Evolutionary conservation across 2,888 invertebrate genomes (phyloP), one percentile per base, ranked within the genome.

Genomic region (Melitaea athalia): DNA sequence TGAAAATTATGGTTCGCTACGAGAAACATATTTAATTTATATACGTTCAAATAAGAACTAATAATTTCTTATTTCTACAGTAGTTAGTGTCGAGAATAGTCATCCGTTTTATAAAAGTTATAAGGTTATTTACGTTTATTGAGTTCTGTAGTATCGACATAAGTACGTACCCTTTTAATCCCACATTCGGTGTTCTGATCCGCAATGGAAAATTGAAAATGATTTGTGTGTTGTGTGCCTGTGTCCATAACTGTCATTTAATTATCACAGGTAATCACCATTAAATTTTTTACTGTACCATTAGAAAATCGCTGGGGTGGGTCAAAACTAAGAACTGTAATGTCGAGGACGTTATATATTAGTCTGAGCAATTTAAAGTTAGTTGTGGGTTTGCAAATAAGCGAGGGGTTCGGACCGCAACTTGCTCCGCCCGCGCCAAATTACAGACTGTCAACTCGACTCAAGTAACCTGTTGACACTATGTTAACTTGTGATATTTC

Each of bases 391-490:
- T 85, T 78, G 82, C 88, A 89, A 89, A 89, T 89, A 88, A 86
- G 85, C 84, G 84, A 80, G 81, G 83, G 81, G 81, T 79, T 81
- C 79, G 81, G 81, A 84, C 82, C 82, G 75, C 84, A 89, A 86
- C 79, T 89, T 86, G 81, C 84, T 83, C 85, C 82, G 79, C 79
- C 78, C 80, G 78, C 81, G 83, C 84, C 85, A 90, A 92, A 90
- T 92, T 89, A 91, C 86, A 88, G 86, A 86, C 87, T 85, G 87
- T 85, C 86, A 86, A 85, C 85, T 89, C 81, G 81, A 84, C 87
- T 90, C 88, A 87, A 89, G 90, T 88, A 88, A 91, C 91, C 91
- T 89, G 90, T 91, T 92, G 91, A 88, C 88, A 85, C 81, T 84
- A 78, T 78, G 83, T 85, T 85, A 83, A 82, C 84, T 86, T 82